Evolutionary conservation across 2,888 invertebrate genomes (phyloP), one percentile per base, ranked within the genome.

Genomic region (Ornithoptera priamus): DNA sequence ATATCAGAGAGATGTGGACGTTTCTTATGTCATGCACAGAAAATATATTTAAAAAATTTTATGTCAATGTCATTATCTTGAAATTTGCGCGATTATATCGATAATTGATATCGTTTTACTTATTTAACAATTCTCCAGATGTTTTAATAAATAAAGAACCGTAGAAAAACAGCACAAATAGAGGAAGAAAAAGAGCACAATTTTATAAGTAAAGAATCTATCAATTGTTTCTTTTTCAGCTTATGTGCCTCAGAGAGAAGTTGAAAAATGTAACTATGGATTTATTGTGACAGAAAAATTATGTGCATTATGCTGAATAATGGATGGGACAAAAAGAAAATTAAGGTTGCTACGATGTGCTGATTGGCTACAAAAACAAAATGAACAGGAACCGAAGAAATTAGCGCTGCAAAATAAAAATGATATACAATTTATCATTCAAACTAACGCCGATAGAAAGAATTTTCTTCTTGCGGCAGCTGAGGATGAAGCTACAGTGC

Each of bases 351-450:
- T 79, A 1, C 86, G 90, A 5, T 92, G 92, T 73, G 73, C 85
- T 74, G 86, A 90, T 72, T 92, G 92, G 92, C 79, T 92, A 24
- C 84, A 88, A 71, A 85, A 85, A 72, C 92, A 92, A 73, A 89
- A 90, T 69, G 85, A 82, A 69, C 79, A 83, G 67, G 82, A 82
- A 69, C 80, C 86, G 1, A 86, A 86, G 69, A 88, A 87, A 70
- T 76, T 85, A 56, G 81, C 86, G 0, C 76, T 81, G 67, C 86
- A 85, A 68, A 90, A 89, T 74, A 84, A 87, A 73, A 89, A 90
- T 73, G 90, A 92, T 76, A 88, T 90, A 72, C 86, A 90, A 75
- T 91, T 89, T 75, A 89, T 88, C 58, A 87, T 88, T 42, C 85
- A 88, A 75, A 87, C 85, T 15, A 89, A 90, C 69, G 86, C 88